These are phyloP conservation scores for Dunckerocampus dactyliophorus DNA, from an alignment of 2,113 vertebrate species.

Conservation along the genomic window DNA sequence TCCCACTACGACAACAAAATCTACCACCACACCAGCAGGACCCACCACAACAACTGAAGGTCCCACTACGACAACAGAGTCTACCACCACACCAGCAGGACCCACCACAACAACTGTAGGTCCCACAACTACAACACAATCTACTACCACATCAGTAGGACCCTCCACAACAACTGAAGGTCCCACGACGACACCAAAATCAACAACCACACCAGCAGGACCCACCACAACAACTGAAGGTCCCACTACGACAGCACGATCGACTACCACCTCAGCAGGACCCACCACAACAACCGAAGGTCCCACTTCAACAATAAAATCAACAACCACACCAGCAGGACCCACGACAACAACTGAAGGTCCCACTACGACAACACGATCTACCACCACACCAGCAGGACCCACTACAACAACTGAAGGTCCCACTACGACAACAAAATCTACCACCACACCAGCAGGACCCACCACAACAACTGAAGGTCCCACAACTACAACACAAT, in stretches of 20 bases:
- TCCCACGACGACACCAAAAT: not conserved
- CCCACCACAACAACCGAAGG: not conserved
- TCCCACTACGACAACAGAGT: not conserved
- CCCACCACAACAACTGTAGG: not conserved
- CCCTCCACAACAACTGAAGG: not conserved
- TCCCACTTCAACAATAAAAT: not conserved
- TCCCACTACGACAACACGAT: not conserved
- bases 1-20: not conserved
- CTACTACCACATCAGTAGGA: not conserved
- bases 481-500: too few relatives aligned
- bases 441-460: too few relatives aligned
- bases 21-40: not conserved
- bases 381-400: not conserved
- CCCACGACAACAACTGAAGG: not conserved
- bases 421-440: too few relatives aligned
- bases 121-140: not conserved
- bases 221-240: constrained; percentile 7
- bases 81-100: not conserved
- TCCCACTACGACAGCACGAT: too few relatives aligned
- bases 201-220: not conserved
- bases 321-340: not conserved
- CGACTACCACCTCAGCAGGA: not conserved
- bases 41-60: not conserved
- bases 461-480: too few relatives aligned
- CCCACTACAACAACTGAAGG: too few relatives aligned